Evolutionary conservation across 2,797 vertebrate genomes (phyloP).

Genomic region (Orientallactaga sibirica): DNA sequence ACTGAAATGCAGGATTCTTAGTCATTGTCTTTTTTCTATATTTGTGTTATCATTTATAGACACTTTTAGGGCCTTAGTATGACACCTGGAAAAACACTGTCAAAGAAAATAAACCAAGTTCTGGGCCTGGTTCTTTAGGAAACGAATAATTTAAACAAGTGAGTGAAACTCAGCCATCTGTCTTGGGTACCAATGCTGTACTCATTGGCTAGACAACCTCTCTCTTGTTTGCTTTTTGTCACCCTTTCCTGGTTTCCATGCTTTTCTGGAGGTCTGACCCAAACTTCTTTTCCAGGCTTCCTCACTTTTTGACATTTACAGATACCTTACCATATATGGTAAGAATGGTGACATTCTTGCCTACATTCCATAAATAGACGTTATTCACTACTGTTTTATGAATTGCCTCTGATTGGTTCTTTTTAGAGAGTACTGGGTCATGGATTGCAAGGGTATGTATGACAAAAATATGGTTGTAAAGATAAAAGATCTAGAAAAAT

Average conservation of each 20-base stretch:
- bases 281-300: not conserved
- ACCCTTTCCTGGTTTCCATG: not conserved
- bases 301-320: not conserved
- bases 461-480: not conserved
- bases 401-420: conserved; percentile 7
- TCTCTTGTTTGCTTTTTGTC: not conserved
- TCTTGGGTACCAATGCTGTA: not conserved
- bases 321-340: not conserved
- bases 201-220: not conserved
- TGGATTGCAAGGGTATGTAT: not conserved
- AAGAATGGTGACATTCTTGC: not conserved
- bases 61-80: not conserved
- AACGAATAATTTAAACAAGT: not conserved
- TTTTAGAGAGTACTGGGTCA: not conserved
- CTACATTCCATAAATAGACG: not conserved
- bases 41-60: not conserved
- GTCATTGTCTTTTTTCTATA: not conserved
- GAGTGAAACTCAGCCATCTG: not conserved
- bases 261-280: not conserved
- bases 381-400: too few relatives aligned
- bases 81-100: not conserved
- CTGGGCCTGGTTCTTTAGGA: not conserved
- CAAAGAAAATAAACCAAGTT: not conserved
- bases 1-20: not conserved
- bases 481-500: not conserved